These are phyloP conservation scores for Microcebus murinus DNA, from an alignment of 2,113 vertebrate genomes.

Conservation along the genomic window DNA sequence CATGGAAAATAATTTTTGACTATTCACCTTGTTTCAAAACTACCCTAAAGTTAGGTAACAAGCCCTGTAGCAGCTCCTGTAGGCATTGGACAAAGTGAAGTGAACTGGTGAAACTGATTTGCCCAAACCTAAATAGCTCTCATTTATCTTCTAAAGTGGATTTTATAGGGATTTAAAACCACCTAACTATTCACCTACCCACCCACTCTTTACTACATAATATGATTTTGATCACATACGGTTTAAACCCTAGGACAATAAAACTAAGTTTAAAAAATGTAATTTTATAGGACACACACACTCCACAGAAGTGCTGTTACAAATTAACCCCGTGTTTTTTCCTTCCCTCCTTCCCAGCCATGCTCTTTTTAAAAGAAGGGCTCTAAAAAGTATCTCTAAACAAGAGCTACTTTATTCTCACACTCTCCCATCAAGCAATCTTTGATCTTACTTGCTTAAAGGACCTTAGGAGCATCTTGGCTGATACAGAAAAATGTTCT, in stretches of 20 bases:
- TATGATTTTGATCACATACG: constrained; percentile 57
- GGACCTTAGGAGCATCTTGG: background rate
- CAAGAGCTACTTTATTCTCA: constrained; percentile 24
- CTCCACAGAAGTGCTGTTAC: background rate
- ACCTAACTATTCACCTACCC: constrained; percentile 52
- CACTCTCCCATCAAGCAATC: background rate
- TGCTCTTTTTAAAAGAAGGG: background rate
- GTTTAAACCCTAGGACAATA: constrained; percentile 61
- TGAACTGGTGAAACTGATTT: constrained; percentile 64
- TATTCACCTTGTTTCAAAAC: constrained; percentile 42
- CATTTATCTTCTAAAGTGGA: constrained; percentile 60
- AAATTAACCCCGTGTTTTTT: constrained; percentile 34
- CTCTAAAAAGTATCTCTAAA: background rate
- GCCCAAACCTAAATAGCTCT: constrained; percentile 56
- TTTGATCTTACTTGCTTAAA: constrained; percentile 12
- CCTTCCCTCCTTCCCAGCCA: background rate
- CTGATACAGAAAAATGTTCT: background rate
- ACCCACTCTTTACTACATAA: constrained; percentile 55
- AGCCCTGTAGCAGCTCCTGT: background rate
- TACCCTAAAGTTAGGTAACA: constrained; percentile 44
- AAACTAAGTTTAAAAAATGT: constrained; percentile 49
- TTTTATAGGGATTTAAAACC: constrained; percentile 53
- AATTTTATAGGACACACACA: constrained; percentile 55
- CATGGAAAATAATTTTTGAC: constrained; percentile 24
- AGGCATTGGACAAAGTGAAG: constrained; percentile 47